A percentile compares a stretch with the other conserved stretches of the same genome.
Evolutionary conservation across 2,888 invertebrate species (phyloP).

Genomic region (Eupithecia centaureata): DNA sequence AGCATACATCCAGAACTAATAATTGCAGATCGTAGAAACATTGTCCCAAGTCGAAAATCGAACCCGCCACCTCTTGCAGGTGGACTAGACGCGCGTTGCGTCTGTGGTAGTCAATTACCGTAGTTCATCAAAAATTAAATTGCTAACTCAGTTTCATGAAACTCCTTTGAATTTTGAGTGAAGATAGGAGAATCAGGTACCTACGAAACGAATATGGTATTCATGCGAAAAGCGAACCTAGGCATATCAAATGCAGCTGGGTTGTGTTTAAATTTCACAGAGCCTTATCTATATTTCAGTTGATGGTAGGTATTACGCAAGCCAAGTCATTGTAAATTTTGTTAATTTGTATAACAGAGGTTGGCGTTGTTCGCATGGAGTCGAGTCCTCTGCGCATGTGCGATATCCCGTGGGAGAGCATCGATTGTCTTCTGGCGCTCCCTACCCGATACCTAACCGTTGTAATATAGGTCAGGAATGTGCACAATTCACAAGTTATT

Average conservation of each 20-base stretch:
- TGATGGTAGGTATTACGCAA: neutral
- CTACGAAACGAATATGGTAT: neutral
- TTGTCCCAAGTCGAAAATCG: too few relatives aligned
- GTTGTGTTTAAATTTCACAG: neutral
- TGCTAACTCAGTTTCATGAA: neutral
- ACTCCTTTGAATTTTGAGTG: neutral
- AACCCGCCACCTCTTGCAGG: too few relatives aligned
- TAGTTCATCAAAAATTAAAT: neutral
- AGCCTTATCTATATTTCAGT: conserved; percentile 4
- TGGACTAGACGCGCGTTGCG: too few relatives aligned
- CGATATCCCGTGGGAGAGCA: conserved; percentile 79
- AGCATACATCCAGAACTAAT: too few relatives aligned
- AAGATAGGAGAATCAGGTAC: neutral
- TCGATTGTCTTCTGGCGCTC: conserved; percentile 73
- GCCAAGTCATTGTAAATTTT: conserved; percentile 24
- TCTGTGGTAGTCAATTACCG: too few relatives aligned
- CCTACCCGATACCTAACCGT: conserved; percentile 54
- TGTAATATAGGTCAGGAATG: conserved; percentile 76
- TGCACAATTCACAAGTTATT: conserved; percentile 42
- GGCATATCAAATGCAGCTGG: neutral
- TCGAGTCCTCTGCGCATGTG: conserved; percentile 71
- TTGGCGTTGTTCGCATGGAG: conserved; percentile 38
- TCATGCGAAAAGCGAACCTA: neutral
- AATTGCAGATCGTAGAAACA: too few relatives aligned
- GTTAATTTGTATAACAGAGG: conserved; percentile 40